These are phyloP conservation scores for Carlito syrichta DNA, from an alignment of 2,113 vertebrate species.

Conservation along the genomic window DNA sequence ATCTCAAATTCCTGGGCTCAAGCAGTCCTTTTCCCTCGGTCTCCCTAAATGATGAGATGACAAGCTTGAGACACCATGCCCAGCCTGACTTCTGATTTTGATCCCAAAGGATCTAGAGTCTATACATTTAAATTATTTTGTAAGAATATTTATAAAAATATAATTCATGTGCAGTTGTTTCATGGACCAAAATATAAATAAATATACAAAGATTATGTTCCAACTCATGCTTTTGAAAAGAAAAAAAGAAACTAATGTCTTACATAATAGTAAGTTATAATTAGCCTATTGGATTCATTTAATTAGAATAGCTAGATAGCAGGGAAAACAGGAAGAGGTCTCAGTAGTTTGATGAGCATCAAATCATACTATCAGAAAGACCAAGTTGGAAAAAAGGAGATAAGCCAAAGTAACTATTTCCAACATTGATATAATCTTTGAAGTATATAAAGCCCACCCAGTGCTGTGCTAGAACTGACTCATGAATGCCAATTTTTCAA, in stretches of 20 bases:
- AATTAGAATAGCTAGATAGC: background rate
- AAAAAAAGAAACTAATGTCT: background rate
- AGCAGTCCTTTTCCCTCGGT: no score
- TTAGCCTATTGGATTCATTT: background rate
- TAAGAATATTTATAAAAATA: background rate
- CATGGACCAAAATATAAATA: background rate
- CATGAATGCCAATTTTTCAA: background rate
- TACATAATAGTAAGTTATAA: background rate
- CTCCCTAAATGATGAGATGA: no score
- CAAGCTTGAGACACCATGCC: no score
- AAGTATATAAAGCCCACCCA: fast-evolving
- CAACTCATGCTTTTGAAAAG: background rate
- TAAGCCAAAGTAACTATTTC: background rate
- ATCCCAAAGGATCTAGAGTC: background rate
- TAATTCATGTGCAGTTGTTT: background rate
- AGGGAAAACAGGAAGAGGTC: background rate
- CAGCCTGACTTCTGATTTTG: background rate
- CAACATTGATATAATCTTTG: background rate
- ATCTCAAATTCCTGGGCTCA: no score
- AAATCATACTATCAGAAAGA: background rate
- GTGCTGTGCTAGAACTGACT: background rate
- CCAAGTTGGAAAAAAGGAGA: background rate
- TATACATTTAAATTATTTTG: background rate
- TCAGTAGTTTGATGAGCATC: background rate
- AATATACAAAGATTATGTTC: background rate